Percentiles rank a stretch among this genome's conserved stretches.
Evolutionary conservation across 2,888 invertebrate genomes (phyloP).

Genomic region (Siphlonurus alternatus): DNA sequence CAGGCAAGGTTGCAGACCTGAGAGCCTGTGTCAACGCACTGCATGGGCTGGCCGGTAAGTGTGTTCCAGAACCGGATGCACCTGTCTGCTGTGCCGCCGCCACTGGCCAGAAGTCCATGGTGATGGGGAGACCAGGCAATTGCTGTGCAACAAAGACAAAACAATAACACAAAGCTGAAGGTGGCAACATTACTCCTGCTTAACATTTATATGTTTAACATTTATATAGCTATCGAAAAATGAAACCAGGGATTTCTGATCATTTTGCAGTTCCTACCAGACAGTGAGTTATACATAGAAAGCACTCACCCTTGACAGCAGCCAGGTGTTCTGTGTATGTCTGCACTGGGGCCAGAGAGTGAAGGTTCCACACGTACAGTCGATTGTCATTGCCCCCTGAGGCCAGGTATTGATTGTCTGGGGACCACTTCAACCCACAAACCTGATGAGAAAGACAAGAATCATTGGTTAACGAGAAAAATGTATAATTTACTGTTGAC

Average conservation of each 20-base stretch:
- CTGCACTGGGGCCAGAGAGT: constrained; percentile 76
- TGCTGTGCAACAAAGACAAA: constrained; percentile 31
- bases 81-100: constrained; percentile 98
- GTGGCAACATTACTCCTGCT: neutral
- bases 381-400: constrained; percentile 98
- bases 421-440: constrained; percentile 97
- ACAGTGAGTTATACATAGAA: no score
- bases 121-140: constrained; percentile 99
- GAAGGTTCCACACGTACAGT: constrained; percentile 81
- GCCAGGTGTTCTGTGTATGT: constrained; percentile 94
- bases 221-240: no score
- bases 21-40: constrained; percentile 93
- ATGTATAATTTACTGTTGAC: neutral
- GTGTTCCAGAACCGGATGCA: constrained; percentile 98
- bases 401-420: constrained; percentile 91
- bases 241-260: neutral
- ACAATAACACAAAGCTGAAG: neutral
- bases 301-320: constrained; percentile 55
- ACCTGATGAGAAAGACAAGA: constrained; percentile 25
- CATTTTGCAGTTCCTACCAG: no score
- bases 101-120: constrained; percentile 87
- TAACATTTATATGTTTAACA: no score
- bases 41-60: constrained; percentile 93
- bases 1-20: constrained; percentile 98
- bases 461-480: neutral